Evolutionary conservation across 2,888 invertebrate genomes (phyloP), one percentile per base, ranked within the genome.

Genomic region (Diaprepes abbreviatus): DNA sequence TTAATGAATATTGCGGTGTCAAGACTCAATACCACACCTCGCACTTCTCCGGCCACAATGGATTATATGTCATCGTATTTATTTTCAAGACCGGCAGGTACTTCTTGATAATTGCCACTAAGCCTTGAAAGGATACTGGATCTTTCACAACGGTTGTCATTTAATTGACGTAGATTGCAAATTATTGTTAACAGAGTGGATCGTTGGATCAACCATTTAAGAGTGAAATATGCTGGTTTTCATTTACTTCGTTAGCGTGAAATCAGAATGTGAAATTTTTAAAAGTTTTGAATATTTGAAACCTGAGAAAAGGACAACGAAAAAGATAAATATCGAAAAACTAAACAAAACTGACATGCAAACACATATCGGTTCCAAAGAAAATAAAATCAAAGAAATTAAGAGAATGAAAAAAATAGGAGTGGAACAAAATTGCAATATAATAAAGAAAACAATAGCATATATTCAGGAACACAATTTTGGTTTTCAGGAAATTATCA

Each of bases 41-140:
- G 48, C 54, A 17, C 67, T 43, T 60, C 40, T 35, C 9, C 45
- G 35, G 17, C 7, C 52, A 64, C 69, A 69, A 69, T 69, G 45
- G 58, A 33, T 50, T 59, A 58, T 69, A 64, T 64, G 69, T 69
- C 69, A 69, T 69, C 57, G 64, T 69, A 69, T 69, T 69, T 69
- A 69, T 57, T 64, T 69, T 69, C 69, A 69, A 69, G 69, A 69
- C 69, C 69, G 38, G 69, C 69, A 69, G 69, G 69, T 69, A 64
- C 64, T 63, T 28, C 57, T 50, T 57, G 63, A 63, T 68, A 68
- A 68, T 68, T 63, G 45, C 28, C 48, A 45, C 62, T 68, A 68
- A 68, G 63, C 62, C 50, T 43, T 33, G 24, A 19, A 58, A 60
- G 33, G 7, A 60, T 59, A 17, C 40, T 28, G 24, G 43, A 33